A percentile compares a stretch with the other conserved stretches of the same genome.
Conservation (phyloP, 37 sponge, comb jelly and placozoan genomes). For the Halichondria panicea region DNA sequence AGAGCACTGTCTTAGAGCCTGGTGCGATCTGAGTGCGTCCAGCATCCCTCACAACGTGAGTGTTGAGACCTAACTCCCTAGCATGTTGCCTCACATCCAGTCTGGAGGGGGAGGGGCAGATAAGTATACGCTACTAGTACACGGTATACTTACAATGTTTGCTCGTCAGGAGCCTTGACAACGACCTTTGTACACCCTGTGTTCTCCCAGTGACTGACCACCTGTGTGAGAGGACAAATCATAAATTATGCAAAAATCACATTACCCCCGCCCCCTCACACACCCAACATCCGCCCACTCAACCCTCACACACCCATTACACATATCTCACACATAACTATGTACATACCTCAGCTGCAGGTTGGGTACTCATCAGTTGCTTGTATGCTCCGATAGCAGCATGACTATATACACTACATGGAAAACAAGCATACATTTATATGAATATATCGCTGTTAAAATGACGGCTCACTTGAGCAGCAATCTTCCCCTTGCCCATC, state of each 20-base stretch:
- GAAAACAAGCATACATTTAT: too few species aligned
- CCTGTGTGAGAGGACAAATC: too few species aligned
- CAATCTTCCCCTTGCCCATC: conserved; percentile 98
- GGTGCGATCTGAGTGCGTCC: conserved; percentile 98
- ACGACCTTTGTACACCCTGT: conserved; percentile 87
- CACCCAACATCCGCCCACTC: too few species aligned
- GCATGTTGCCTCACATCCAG: conserved; percentile 32
- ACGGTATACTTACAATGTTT: conserved; percentile 56
- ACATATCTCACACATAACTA: too few species aligned
- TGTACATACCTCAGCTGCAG: conserved; percentile 55
- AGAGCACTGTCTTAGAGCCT: conserved; percentile 93
- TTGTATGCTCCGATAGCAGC: conserved; percentile 77
- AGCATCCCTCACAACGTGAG: conserved; percentile 90
- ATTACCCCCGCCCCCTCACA: too few species aligned
- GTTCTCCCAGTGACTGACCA: conserved; percentile 75
- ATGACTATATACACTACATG: conserved; percentile 69
- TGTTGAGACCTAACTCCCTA: conserved; percentile 50
- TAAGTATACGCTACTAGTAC: too few species aligned
- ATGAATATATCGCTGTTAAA: too few species aligned
- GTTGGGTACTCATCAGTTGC: conserved; percentile 25
- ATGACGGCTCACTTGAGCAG: conserved; percentile 73
- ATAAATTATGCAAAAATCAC: not conserved
- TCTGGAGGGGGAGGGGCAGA: too few species aligned
- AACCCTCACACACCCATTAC: too few species aligned
- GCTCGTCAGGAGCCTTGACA: conserved; percentile 81